Percentiles rank a stretch among this genome's conserved stretches.
These are phyloP conservation scores for Ennomos quercinarius DNA, from an alignment of 2,888 invertebrate species.

Conservation along the genomic window DNA sequence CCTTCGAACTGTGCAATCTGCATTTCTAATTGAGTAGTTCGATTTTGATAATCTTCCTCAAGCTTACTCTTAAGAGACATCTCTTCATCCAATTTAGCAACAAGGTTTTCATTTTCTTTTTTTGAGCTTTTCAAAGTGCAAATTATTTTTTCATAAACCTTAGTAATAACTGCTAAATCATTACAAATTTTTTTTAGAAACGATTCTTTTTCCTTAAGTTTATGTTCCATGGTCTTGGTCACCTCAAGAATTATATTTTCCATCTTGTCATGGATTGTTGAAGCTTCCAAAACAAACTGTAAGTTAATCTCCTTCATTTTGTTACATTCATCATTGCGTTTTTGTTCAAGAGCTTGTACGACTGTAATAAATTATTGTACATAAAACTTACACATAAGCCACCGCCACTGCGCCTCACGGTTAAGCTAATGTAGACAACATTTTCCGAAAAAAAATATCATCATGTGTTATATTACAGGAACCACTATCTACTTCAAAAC, in stretches of 20 bases:
- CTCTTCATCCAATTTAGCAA: constrained; percentile 47
- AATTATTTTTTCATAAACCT: constrained; percentile 38
- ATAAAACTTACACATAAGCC: too few relatives aligned
- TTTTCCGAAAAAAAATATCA: too few relatives aligned
- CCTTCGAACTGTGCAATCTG: constrained; percentile 43
- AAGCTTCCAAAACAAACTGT: constrained; percentile 47
- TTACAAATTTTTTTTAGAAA: constrained; percentile 46
- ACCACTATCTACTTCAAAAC: too few relatives aligned
- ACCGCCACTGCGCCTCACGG: too few relatives aligned
- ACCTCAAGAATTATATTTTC: constrained; percentile 51
- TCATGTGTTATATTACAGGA: too few relatives aligned
- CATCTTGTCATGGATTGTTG: constrained; percentile 52
- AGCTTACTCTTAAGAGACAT: constrained; percentile 45
- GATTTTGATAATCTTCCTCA: constrained; percentile 56
- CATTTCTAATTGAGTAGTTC: constrained; percentile 47
- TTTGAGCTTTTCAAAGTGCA: constrained; percentile 28
- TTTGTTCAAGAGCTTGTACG: constrained; percentile 49
- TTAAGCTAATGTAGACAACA: too few relatives aligned
- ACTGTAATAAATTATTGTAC: constrained; percentile 42
- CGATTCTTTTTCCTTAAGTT: constrained; percentile 46
- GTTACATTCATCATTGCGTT: constrained; percentile 49
- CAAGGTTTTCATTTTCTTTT: constrained; percentile 43
- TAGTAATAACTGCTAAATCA: constrained; percentile 48
- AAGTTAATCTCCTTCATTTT: constrained; percentile 45
- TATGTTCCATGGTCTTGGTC: constrained; percentile 26